Percentiles rank a stretch among this genome's conserved stretches.
phyloP scores from a whole-genome alignment of 1,140 invertebrate species.

The Protaetia brevitarsis region DNA sequence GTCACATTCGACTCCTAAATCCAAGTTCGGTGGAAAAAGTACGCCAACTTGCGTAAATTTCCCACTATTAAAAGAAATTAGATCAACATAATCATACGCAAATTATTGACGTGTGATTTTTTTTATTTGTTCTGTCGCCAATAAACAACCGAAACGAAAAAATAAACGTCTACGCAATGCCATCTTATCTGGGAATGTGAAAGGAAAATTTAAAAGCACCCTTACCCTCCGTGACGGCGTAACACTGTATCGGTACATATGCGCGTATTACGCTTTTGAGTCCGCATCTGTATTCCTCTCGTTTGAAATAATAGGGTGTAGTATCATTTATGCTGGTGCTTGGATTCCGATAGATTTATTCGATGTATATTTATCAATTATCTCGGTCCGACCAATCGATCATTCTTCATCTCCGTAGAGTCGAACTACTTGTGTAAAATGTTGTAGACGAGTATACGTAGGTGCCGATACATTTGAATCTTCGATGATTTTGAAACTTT shows the following conservation, averaged over 20 bases:
- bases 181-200: slow-evolving; percentile 15
- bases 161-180: slow-evolving; percentile 5
- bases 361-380: background rate
- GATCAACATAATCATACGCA: background rate
- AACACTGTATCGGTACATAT: background rate
- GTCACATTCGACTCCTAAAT: slow-evolving; percentile 14
- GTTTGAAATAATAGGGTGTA: background rate
- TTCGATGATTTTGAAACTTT: background rate
- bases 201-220: background rate
- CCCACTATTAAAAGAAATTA: slow-evolving; percentile 1
- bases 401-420: background rate
- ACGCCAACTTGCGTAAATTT: background rate
- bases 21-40: slow-evolving; percentile 6
- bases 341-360: background rate
- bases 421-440: background rate
- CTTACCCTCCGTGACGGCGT: background rate
- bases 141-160: slow-evolving; percentile 10
- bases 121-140: background rate
- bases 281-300: background rate
- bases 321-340: background rate
- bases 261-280: background rate
- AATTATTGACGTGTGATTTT: background rate
- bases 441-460: background rate
- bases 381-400: no score
- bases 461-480: slow-evolving; percentile 2